A percentile compares a stretch with the other conserved stretches of the same genome.
Conservation (phyloP, 2,113 vertebrate genomes). For the Myotis yumanensis region DNA sequence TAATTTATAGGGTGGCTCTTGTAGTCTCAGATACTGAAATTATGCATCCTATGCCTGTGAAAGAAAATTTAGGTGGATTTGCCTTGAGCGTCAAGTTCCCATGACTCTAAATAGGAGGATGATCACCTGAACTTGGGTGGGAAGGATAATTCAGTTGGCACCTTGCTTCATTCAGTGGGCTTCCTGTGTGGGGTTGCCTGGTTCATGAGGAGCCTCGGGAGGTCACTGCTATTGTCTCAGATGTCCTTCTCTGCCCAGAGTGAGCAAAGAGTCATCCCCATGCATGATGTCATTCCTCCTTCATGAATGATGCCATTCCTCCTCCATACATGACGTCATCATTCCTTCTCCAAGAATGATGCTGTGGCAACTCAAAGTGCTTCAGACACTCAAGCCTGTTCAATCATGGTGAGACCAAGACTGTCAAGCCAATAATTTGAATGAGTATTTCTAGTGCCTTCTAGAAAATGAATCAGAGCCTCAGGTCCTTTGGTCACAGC, state of each 20-base stretch:
- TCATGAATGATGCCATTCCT: not conserved
- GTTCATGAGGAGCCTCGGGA: accelerated
- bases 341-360: not conserved
- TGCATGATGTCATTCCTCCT: not conserved
- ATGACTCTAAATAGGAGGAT: not conserved
- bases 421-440: not conserved
- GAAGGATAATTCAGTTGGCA: accelerated
- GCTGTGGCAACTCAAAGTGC: not conserved
- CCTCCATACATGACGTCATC: not conserved
- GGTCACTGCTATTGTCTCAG: not conserved
- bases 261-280: too few species aligned
- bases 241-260: not conserved
- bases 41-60: not conserved
- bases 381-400: not conserved
- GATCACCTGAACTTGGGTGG: not conserved
- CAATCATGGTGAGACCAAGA: not conserved
- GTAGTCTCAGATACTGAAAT: not conserved
- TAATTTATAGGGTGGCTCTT: not conserved
- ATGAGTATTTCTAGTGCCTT: not conserved
- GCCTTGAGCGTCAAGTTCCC: not conserved
- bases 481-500: not conserved
- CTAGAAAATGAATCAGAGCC: not conserved
- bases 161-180: not conserved
- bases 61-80: not conserved
- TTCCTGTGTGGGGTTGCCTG: not conserved